Evolutionary conservation across 2,113 vertebrate genomes (phyloP).

Genomic region (Epinephelus fuscoguttatus): DNA sequence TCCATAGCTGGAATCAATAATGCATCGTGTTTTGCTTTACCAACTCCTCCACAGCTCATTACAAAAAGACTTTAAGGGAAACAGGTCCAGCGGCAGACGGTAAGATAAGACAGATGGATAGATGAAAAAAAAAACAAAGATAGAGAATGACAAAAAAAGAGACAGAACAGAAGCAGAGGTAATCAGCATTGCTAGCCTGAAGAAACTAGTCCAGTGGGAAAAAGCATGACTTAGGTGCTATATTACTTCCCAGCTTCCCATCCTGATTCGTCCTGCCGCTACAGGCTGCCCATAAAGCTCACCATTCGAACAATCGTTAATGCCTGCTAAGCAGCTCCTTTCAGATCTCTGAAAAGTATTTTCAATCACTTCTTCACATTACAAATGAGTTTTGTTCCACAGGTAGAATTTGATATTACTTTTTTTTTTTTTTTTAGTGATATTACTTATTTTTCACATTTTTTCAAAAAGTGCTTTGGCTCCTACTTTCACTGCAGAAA

Average conservation of each 20-base stretch:
- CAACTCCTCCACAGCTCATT: constrained; percentile 61
- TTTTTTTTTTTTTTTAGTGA: neutral
- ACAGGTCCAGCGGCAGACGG: constrained; percentile 37
- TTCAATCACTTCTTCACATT: constrained; percentile 9
- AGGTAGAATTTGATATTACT: neutral
- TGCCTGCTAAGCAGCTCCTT: constrained; percentile 14
- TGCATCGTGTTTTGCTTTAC: constrained; percentile 60
- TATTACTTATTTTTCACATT: too few species aligned
- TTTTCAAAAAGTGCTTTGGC: too few species aligned
- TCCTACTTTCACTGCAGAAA: neutral
- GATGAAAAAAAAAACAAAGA: constrained; percentile 21
- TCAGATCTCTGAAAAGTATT: neutral
- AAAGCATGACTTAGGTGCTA: constrained; percentile 18
- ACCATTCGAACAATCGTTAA: neutral
- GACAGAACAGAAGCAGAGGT: neutral
- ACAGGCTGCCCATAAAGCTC: neutral
- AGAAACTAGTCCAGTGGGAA: constrained; percentile 1
- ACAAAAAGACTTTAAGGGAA: constrained; percentile 43
- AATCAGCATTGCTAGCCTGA: constrained; percentile 6
- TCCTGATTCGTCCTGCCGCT: constrained; percentile 24
- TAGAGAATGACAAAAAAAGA: neutral
- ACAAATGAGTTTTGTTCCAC: neutral
- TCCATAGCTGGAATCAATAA: constrained; percentile 65
- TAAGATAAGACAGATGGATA: constrained; percentile 38
- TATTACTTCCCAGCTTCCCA: constrained; percentile 8